Evolutionary conservation across 2,888 invertebrate genomes (phyloP).

Genomic region (Diaperis boleti): DNA sequence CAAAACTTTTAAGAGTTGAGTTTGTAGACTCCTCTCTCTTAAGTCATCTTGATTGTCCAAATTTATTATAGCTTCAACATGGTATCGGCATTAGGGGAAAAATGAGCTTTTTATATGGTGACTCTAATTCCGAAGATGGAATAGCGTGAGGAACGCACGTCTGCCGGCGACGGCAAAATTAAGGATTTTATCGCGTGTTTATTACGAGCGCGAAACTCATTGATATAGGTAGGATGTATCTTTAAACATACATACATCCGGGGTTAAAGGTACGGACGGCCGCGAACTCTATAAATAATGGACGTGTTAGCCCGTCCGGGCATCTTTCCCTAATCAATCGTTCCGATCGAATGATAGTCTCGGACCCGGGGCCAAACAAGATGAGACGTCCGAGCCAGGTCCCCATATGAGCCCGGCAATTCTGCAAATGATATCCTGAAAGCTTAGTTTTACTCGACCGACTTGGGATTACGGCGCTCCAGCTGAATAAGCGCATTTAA

Average conservation of each 20-base stretch:
- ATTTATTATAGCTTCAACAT: constrained; percentile 26
- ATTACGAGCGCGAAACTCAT: constrained; percentile 28
- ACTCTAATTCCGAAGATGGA: constrained; percentile 45
- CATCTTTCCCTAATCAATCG: constrained; percentile 37
- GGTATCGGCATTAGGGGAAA: constrained; percentile 11
- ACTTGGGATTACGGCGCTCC: constrained; percentile 45
- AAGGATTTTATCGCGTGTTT: constrained; percentile 48
- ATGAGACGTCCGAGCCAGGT: constrained; percentile 17
- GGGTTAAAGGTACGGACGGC: constrained; percentile 44
- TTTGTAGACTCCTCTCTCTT: constrained; percentile 35
- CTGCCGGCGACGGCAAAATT: constrained; percentile 46
- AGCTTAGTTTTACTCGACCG: constrained; percentile 37
- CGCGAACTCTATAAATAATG: constrained; percentile 47
- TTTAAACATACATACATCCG: constrained; percentile 37
- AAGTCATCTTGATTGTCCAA: constrained; percentile 32
- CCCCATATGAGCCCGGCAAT: constrained; percentile 25
- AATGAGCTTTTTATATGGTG: constrained; percentile 36
- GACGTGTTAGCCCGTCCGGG: constrained; percentile 39
- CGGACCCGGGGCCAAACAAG: constrained; percentile 13
- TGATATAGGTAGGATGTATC: too few relatives aligned
- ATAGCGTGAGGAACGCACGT: constrained; percentile 45
- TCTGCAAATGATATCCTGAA: constrained; percentile 40
- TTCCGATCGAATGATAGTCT: constrained; percentile 36
- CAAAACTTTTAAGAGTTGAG: constrained; percentile 38
- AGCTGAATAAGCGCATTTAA: constrained; percentile 45